phyloP scores from a whole-genome alignment of 2,797 vertebrate species.

The Argya squamiceps region DNA sequence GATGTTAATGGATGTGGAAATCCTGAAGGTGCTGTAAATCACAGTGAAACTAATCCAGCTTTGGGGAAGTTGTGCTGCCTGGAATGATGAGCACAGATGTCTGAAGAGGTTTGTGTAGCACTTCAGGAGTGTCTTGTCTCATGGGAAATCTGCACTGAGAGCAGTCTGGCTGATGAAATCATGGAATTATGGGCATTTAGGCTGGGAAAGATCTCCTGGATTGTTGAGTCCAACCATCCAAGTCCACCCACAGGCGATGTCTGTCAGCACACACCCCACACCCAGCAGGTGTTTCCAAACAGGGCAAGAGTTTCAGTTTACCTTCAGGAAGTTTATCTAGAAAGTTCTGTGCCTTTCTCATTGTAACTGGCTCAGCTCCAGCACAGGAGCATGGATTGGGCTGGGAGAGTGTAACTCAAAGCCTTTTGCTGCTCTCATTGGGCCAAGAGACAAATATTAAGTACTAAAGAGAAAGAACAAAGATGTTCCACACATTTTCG shows the following conservation, averaged over 20 bases:
- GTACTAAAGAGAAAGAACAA: too few species aligned
- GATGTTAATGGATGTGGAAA: neutral
- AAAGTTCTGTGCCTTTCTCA: too few species aligned
- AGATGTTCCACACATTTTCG: too few species aligned
- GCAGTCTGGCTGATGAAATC: neutral
- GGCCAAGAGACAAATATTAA: too few species aligned
- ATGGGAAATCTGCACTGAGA: accelerated
- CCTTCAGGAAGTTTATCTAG: too few species aligned
- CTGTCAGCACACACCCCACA: too few species aligned
- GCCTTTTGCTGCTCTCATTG: too few species aligned
- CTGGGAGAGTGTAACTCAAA: too few species aligned
- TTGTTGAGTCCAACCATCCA: accelerated
- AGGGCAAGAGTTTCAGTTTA: too few species aligned
- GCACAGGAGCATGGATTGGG: too few species aligned
- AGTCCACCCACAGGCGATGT: accelerated
- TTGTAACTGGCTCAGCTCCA: too few species aligned
- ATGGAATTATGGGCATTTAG: neutral
- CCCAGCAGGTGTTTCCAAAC: too few species aligned
- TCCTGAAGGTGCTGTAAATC: neutral
- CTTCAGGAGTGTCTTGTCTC: neutral
- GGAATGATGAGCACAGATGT: neutral
- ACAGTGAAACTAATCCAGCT: neutral
- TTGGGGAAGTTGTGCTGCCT: neutral
- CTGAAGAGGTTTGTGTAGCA: neutral
- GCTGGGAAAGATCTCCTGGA: neutral